These are phyloP conservation scores for Agrypnia vestita DNA, from an alignment of 1,140 invertebrate genomes.

Conservation along the genomic window DNA sequence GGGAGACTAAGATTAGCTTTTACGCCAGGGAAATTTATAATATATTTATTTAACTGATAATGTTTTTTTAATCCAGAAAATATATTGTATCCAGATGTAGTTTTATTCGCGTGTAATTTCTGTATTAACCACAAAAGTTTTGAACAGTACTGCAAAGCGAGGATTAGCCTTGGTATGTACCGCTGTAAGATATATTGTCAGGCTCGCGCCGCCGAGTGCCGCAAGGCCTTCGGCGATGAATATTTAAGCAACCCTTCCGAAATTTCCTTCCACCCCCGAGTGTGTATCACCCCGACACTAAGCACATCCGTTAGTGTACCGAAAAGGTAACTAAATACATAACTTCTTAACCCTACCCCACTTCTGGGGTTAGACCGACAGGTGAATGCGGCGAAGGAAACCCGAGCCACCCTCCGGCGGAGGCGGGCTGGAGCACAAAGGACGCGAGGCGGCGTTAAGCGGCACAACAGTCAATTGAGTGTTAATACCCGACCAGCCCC, in stretches of 20 bases:
- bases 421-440: not conserved
- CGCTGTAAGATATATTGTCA: too few species aligned
- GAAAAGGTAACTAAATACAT: conserved; percentile 59
- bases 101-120: too few species aligned
- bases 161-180: too few species aligned
- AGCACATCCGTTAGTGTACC: conserved; percentile 44
- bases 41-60: too few species aligned
- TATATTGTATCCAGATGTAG: too few species aligned
- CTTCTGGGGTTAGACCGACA: too few species aligned
- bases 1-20: too few species aligned
- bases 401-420: conserved; percentile 33
- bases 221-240: not conserved
- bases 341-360: conserved; percentile 51
- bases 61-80: too few species aligned
- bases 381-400: conserved; percentile 52
- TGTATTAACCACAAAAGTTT: too few species aligned
- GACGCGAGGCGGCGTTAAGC: conserved; percentile 44
- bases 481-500: conserved; percentile 54
- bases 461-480: conserved; percentile 61
- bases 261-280: not conserved
- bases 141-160: too few species aligned
- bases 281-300: conserved; percentile 31
- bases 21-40: too few species aligned
- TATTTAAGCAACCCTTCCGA: conserved; percentile 2
- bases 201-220: not conserved